Conservation (phyloP, 2,113 vertebrate species). For the Martes martes region DNA sequence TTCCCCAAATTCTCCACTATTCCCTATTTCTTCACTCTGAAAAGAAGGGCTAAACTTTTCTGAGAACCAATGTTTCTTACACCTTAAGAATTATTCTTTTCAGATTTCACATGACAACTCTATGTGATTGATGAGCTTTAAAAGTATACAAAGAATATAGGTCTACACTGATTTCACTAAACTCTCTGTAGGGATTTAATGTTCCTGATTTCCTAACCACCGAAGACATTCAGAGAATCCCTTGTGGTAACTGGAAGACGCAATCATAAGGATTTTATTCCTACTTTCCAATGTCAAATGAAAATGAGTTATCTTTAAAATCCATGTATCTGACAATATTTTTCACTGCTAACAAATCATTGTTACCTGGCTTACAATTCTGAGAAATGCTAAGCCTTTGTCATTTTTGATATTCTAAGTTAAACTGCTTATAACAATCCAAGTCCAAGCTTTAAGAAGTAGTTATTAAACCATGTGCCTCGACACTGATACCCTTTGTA, state of each 20-base stretch:
- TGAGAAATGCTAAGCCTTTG: neutral
- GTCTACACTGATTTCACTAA: neutral
- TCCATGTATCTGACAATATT: neutral
- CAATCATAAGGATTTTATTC: neutral
- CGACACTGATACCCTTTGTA: neutral
- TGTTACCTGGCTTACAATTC: neutral
- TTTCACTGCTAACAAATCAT: neutral
- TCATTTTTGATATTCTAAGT: neutral
- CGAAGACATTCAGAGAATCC: neutral
- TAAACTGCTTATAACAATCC: neutral
- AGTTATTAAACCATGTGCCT: neutral
- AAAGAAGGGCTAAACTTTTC: neutral
- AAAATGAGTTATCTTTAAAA: conserved; percentile 9
- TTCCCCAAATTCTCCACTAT: neutral
- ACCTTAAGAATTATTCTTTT: neutral
- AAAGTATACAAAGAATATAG: neutral
- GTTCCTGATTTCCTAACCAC: neutral
- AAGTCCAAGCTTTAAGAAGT: neutral
- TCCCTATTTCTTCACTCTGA: neutral
- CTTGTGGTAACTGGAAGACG: neutral
- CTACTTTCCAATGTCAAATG: neutral
- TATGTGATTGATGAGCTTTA: neutral
- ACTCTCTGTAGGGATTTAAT: neutral
- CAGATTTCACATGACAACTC: neutral
- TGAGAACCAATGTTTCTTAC: neutral